phyloP scores from a whole-genome alignment of 2,888 invertebrate species.

The Volucella inanis region DNA sequence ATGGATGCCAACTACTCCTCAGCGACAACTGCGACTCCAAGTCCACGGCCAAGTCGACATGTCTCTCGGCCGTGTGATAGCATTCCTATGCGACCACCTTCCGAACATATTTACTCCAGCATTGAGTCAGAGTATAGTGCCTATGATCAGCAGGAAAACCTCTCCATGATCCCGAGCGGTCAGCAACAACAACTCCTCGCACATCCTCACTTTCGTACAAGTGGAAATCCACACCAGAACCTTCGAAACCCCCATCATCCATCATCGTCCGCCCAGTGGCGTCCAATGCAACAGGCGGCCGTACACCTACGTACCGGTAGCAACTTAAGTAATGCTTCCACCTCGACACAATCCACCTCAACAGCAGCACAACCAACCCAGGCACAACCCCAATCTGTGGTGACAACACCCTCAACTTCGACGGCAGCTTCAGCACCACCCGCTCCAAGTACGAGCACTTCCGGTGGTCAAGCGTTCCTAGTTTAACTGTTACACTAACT shows the following conservation, averaged over 20 bases:
- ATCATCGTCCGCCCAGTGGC: slow-evolving; percentile 65
- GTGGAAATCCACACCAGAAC: slow-evolving; percentile 60
- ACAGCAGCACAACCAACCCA: slow-evolving; percentile 77
- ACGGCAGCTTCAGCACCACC: slow-evolving; percentile 66
- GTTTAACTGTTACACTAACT: slow-evolving; percentile 77
- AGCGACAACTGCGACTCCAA: slow-evolving; percentile 87
- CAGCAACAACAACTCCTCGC: slow-evolving; percentile 79
- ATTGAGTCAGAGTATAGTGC: slow-evolving; percentile 95
- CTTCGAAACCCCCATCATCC: slow-evolving; percentile 64
- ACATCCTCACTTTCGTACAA: slow-evolving; percentile 64
- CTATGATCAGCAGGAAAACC: slow-evolving; percentile 86
- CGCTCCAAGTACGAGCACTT: slow-evolving; percentile 75
- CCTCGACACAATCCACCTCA: slow-evolving; percentile 82
- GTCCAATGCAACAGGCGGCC: slow-evolving; percentile 78
- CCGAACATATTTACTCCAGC: slow-evolving; percentile 95
- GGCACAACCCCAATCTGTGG: slow-evolving; percentile 76
- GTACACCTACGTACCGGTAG: slow-evolving; percentile 81
- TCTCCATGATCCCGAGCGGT: slow-evolving; percentile 82
- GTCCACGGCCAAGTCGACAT: slow-evolving; percentile 84
- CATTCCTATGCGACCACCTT: slow-evolving; percentile 88
- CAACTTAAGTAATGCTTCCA: slow-evolving; percentile 81
- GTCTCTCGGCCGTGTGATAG: slow-evolving; percentile 79
- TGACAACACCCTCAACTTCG: slow-evolving; percentile 39
- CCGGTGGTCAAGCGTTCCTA: slow-evolving; percentile 82
- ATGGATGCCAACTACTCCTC: slow-evolving; percentile 87